Base-by-base conservation (phyloP, 1,140 invertebrate species). In the Zaprionus tsacasi region DNA sequence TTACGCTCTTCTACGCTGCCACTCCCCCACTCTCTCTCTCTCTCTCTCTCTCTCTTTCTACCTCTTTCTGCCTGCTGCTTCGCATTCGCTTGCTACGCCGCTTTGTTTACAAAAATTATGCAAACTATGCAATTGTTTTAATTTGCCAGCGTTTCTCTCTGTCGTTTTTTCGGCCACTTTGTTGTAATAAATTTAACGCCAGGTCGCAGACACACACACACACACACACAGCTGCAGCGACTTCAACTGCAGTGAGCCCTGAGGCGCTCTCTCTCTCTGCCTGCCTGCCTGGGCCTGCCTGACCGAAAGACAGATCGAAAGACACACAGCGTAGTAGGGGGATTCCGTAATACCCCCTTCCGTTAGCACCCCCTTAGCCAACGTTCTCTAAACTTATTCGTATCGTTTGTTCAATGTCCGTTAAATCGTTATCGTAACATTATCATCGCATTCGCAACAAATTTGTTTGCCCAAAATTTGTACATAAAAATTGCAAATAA, bases 81-180 rank as follows among this genome's bases (percentile, higher is more conserved):
- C 52, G n/a, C n/a, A n/a, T n/a, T n/a, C n/a, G n/a, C n/a, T n/a
- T n/a, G n/a, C n/a, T n/a, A n/a, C n/a, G 55, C 70, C 78, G 78
- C 76, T 86, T 86, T 86, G 82, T 86, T 86, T 86, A 86, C 82
- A 86, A 61, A 81, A 86, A 86, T 86, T 86, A 86, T 86, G 78
- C 82, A 86, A 86, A 86, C 75, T 70, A 81, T 81, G 82, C 82
- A 86, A 86, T 86, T 86, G 82, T 81, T 86, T 86, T 86, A 81
- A 81, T 86, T 85, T 75, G 30, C 64, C 59, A 55, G 17, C 56
- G n/a, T 64, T 78, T 55, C n/a, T 50, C 52, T 43, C 25, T 43
- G 25, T 35, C 10, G 15, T 35, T 70, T 73, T 83, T 79, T 73
- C 45, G 76, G 70, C 55, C 75, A 74, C 56, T 71, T 67, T 82